phyloP scores from a whole-genome alignment of 2,888 invertebrate genomes.

The Pediacus dermestoides region DNA sequence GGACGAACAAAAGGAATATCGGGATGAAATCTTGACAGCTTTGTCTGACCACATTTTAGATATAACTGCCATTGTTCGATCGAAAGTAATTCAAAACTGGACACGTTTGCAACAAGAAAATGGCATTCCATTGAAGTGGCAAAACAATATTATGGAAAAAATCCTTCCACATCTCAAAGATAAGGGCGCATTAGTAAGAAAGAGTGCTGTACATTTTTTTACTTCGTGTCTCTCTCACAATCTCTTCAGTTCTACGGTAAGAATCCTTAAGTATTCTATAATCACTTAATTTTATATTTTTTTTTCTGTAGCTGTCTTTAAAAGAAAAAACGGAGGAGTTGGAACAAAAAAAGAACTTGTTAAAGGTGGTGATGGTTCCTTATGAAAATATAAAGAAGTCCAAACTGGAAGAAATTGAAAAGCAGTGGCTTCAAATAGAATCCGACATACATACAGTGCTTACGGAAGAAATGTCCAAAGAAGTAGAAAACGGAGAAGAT shows the following conservation, averaged over 20 bases:
- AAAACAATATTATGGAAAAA: constrained; percentile 64
- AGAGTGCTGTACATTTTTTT: constrained; percentile 74
- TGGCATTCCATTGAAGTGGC: constrained; percentile 71
- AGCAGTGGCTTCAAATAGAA: constrained; percentile 55
- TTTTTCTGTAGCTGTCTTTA: constrained; percentile 41
- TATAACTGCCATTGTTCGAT: constrained; percentile 77
- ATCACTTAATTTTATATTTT: constrained; percentile 7
- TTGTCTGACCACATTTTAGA: constrained; percentile 83
- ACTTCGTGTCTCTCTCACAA: constrained; percentile 79
- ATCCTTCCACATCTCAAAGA: constrained; percentile 73
- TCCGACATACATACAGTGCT: constrained; percentile 53
- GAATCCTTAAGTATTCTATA: constrained; percentile 30
- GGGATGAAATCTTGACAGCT: constrained; percentile 77
- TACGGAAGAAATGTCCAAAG: constrained; percentile 50
- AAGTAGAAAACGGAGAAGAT: constrained; percentile 26
- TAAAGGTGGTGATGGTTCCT: constrained; percentile 48
- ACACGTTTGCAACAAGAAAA: constrained; percentile 71
- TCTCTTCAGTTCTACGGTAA: constrained; percentile 76
- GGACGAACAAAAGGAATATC: constrained; percentile 36
- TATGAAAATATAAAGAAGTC: constrained; percentile 59
- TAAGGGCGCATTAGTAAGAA: constrained; percentile 79
- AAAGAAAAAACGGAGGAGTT: constrained; percentile 58
- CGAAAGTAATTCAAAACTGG: constrained; percentile 78
- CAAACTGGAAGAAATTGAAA: constrained; percentile 45
- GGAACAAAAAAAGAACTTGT: constrained; percentile 51